phyloP scores from a whole-genome alignment of 2,797 vertebrate genomes.

The Cuniculus paca region DNA sequence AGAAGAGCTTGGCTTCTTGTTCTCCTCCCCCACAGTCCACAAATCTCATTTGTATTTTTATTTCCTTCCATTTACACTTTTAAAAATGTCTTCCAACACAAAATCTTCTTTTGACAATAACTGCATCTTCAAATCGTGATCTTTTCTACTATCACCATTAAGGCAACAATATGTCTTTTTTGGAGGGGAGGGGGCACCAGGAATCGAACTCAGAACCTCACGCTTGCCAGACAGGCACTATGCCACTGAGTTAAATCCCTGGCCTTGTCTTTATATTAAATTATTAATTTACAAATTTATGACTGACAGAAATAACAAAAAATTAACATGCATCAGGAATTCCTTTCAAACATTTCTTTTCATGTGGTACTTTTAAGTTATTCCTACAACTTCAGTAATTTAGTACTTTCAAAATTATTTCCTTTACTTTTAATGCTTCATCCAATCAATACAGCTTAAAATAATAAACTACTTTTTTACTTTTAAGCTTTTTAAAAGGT shows the following conservation, averaged over 20 bases:
- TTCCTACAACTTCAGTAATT: slow-evolving; percentile 14
- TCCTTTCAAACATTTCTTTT: slow-evolving; percentile 32
- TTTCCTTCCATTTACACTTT: slow-evolving; percentile 15
- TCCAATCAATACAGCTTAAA: background rate
- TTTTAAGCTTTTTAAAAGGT: background rate
- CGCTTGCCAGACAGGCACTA: too few species aligned
- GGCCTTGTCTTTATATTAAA: background rate
- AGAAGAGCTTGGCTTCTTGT: too few species aligned
- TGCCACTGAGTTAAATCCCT: too few species aligned
- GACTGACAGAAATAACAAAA: background rate
- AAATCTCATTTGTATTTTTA: background rate
- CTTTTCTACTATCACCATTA: background rate
- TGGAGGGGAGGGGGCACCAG: too few species aligned
- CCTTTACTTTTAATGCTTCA: slow-evolving; percentile 44
- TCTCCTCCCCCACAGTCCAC: too few species aligned
- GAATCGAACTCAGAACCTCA: too few species aligned
- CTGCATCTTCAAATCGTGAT: background rate
- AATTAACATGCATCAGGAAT: background rate
- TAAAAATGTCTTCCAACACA: background rate
- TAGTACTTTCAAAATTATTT: background rate
- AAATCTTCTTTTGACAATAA: background rate
- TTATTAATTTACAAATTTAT: slow-evolving; percentile 9
- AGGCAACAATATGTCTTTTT: background rate
- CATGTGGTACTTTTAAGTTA: background rate
- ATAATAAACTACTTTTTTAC: background rate